Conservation (phyloP, 64 coral and sea anemone genomes). For the Montipora efflorescens region DNA sequence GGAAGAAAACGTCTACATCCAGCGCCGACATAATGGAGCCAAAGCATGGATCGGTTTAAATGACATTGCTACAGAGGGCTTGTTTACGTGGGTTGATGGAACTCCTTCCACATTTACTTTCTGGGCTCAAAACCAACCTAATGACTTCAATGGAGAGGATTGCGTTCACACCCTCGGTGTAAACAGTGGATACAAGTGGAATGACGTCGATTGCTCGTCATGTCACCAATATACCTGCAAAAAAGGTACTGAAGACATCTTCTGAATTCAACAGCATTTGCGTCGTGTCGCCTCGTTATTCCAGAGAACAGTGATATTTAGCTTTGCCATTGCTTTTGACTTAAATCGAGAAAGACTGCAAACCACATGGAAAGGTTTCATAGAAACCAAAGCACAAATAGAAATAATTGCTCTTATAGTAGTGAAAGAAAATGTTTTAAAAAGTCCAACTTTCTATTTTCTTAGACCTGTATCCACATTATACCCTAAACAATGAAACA, state of each 20-base stretch:
- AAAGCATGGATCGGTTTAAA: conserved; percentile 81
- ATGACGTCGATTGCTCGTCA: conserved; percentile 59
- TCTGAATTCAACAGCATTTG: not conserved
- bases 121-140: conserved; percentile 74
- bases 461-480: not conserved
- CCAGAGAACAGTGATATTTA: not conserved
- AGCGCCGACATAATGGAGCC: conserved; percentile 71
- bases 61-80: conserved; percentile 72
- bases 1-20: conserved; percentile 78
- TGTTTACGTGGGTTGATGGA: conserved; percentile 69
- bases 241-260: conserved; percentile 32
- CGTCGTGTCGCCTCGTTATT: not conserved
- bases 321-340: not conserved
- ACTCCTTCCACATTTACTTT: conserved; percentile 42
- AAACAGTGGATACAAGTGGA: conserved; percentile 42
- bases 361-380: not conserved
- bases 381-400: not conserved
- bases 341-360: not conserved
- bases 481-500: not conserved
- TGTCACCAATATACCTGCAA: conserved; percentile 76
- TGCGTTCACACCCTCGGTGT: conserved; percentile 71
- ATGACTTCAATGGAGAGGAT: conserved; percentile 60
- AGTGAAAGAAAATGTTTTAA: not conserved
- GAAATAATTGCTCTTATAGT: not conserved
- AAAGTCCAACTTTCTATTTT: not conserved